Conservation (phyloP, 2,888 invertebrate species). For the Leucophenga maculata region DNA sequence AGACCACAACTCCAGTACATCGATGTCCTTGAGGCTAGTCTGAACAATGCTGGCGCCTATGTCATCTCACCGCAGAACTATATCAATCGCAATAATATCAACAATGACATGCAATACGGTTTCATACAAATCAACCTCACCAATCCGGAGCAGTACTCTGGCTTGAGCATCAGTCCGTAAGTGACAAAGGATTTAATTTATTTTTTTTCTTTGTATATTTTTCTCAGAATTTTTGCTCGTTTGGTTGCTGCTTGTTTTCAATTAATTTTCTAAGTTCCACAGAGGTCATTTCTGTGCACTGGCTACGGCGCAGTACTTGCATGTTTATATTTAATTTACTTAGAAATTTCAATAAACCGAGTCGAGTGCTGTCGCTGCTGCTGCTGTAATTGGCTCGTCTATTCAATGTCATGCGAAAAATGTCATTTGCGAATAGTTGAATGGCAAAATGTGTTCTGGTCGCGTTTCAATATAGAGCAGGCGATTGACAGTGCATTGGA, state of each 20-base stretch:
- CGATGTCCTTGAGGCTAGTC: conserved; percentile 79
- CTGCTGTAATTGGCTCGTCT: neutral
- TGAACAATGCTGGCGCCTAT: conserved; percentile 81
- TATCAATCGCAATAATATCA: conserved; percentile 79
- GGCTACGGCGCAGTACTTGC: conserved; percentile 4
- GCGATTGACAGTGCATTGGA: neutral
- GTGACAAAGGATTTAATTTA: conserved; percentile 61
- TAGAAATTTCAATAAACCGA: conserved; percentile 46
- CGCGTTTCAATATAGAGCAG: neutral
- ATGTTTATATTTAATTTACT: conserved; percentile 63
- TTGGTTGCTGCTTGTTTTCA: conserved; percentile 48
- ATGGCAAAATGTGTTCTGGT: conserved; percentile 16
- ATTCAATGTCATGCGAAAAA: conserved; percentile 22
- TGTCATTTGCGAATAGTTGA: conserved; percentile 44
- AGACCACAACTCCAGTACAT: conserved; percentile 87
- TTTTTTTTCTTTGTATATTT: conserved; percentile 55
- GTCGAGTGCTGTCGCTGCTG: conserved; percentile 28
- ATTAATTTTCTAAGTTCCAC: conserved; percentile 47
- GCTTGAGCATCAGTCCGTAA: conserved; percentile 82
- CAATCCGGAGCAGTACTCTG: conserved; percentile 79
- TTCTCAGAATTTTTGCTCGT: conserved; percentile 29
- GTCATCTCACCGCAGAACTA: conserved; percentile 83
- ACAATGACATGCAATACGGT: conserved; percentile 87
- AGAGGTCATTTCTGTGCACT: conserved; percentile 37
- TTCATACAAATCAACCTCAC: conserved; percentile 91